These are phyloP conservation scores for Drymodes brunneopygia DNA, from an alignment of 2,113 vertebrate species.

Conservation along the genomic window DNA sequence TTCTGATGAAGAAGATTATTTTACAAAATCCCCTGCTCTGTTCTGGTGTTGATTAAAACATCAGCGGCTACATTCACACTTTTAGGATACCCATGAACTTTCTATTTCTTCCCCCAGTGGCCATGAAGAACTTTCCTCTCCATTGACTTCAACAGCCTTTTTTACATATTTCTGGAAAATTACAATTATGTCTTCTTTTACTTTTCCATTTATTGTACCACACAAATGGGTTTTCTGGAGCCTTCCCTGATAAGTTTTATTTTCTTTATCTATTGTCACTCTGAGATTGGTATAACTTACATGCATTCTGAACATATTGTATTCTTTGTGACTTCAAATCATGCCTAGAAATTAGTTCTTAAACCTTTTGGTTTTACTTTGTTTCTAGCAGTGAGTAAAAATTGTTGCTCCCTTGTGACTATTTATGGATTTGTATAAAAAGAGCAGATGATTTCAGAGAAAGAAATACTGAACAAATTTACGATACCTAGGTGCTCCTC, in stretches of 20 bases:
- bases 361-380: neutral
- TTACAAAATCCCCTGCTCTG: neutral
- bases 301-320: neutral
- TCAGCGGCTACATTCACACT: neutral
- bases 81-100: neutral
- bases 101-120: neutral
- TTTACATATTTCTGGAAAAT: neutral
- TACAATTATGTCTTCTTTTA: neutral
- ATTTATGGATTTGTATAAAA: neutral
- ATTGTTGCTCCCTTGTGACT: neutral
- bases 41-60: constrained; percentile 1
- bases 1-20: neutral
- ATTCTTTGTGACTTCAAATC: neutral
- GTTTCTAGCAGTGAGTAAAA: neutral
- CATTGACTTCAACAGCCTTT: neutral
- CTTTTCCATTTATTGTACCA: neutral
- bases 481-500: neutral
- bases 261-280: neutral
- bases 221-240: neutral
- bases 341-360: neutral
- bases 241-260: neutral
- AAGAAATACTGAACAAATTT: neutral
- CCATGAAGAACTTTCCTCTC: neutral
- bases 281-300: neutral
- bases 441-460: neutral